Conservation (phyloP, 2,113 vertebrate species). For the Verasper variegatus region DNA sequence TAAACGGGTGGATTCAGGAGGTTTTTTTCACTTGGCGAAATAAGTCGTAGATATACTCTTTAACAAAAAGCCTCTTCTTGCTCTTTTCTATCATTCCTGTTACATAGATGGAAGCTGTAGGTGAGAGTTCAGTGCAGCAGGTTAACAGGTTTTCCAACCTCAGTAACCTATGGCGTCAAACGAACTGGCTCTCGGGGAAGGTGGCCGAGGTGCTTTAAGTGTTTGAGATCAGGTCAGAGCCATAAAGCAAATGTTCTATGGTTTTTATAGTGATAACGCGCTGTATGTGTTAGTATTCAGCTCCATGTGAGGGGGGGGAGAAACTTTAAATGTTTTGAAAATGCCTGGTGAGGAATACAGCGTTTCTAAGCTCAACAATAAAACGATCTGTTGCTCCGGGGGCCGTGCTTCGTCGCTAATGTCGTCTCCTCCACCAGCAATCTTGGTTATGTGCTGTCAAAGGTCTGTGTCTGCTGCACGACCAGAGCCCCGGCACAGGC, state of each 20-base stretch:
- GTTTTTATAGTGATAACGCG: background rate
- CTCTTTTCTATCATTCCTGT: no score
- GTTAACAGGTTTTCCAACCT: no score
- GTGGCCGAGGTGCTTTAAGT: no score
- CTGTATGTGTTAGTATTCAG: background rate
- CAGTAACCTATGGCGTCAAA: no score
- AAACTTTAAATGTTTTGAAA: conserved; percentile 4
- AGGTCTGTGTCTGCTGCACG: conserved; percentile 57
- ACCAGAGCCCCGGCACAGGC: conserved; percentile 54
- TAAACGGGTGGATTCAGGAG: no score
- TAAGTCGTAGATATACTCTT: no score
- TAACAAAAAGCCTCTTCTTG: no score
- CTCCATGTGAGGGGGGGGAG: background rate
- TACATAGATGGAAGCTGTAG: no score
- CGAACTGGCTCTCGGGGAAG: no score
- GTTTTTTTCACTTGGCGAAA: no score
- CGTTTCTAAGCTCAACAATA: background rate
- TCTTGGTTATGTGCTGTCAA: conserved; percentile 58
- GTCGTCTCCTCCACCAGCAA: conserved; percentile 37
- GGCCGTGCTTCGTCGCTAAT: conserved; percentile 36
- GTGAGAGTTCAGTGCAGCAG: no score
- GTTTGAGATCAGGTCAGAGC: conserved; percentile 9
- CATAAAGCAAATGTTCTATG: conserved; percentile 5
- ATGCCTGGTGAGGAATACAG: background rate
- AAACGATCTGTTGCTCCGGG: conserved; percentile 18